Percentiles rank a stretch among this genome's conserved stretches.
phyloP scores from a whole-genome alignment of 2,888 invertebrate genomes.

The Apodemia mormo region DNA sequence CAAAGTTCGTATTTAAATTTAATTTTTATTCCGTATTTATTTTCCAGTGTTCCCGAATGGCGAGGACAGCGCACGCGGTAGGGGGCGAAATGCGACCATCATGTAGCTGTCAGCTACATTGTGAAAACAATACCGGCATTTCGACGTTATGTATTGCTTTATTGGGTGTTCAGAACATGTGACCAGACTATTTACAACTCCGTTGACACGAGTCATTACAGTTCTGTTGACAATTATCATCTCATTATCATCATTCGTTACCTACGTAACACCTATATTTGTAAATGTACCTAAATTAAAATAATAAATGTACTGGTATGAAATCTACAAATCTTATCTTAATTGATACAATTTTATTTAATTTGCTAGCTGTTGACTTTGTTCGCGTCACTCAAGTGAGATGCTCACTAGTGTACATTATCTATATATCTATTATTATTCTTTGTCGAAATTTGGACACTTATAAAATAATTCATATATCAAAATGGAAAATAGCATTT shows the following conservation, averaged over 20 bases:
- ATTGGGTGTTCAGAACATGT: conserved; percentile 66
- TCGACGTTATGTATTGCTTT: conserved; percentile 67
- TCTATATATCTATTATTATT: no score
- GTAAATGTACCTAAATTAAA: no score
- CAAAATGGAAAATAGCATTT: no score
- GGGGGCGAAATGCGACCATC: conserved; percentile 62
- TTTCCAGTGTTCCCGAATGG: conserved; percentile 50
- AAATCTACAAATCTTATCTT: no score
- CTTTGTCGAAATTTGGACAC: no score
- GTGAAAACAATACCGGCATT: conserved; percentile 67
- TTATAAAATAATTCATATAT: no score
- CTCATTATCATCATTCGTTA: background rate
- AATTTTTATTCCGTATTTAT: conserved; percentile 28
- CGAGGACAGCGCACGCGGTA: conserved; percentile 66
- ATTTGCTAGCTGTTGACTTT: no score
- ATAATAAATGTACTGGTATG: no score
- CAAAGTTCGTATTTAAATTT: conserved; percentile 4
- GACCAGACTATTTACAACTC: conserved; percentile 28
- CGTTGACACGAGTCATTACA: background rate
- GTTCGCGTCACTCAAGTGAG: no score
- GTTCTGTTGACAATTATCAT: background rate
- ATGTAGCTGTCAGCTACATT: conserved; percentile 57
- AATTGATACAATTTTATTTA: no score
- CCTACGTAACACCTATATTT: no score
- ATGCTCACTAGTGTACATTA: no score